Evolutionary conservation across 2,888 invertebrate species (phyloP).

Genomic region (Adelphocoris suturalis): DNA sequence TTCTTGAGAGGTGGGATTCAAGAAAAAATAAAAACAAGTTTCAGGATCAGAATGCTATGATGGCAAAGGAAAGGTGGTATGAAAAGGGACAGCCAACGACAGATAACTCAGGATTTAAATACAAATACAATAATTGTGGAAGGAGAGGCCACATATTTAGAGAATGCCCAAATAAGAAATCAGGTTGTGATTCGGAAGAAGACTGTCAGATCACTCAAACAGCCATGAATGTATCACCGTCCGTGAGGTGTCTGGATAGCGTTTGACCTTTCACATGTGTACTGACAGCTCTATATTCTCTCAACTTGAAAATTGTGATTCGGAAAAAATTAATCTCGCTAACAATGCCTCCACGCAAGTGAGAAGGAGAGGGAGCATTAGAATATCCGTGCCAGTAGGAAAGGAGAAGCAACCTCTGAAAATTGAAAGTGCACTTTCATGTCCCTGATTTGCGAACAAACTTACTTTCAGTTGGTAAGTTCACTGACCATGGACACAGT

Average conservation of each 20-base stretch:
- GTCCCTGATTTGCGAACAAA: constrained; percentile 44
- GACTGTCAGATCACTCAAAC: background rate
- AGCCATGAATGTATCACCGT: background rate
- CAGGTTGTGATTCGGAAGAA: background rate
- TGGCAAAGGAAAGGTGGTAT: background rate
- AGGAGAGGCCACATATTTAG: background rate
- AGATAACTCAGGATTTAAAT: no score
- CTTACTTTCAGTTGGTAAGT: constrained; percentile 54
- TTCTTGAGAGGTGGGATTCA: background rate
- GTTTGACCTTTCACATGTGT: constrained; percentile 42
- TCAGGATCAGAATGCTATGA: background rate
- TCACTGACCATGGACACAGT: constrained; percentile 32
- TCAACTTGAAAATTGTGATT: background rate
- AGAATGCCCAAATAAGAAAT: background rate
- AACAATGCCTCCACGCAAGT: background rate
- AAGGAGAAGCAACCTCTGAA: background rate
- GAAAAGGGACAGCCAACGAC: no score
- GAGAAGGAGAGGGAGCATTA: background rate
- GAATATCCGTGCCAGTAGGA: background rate
- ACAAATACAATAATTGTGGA: no score
- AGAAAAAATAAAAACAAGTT: background rate
- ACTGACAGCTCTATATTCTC: background rate
- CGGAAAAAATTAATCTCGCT: background rate
- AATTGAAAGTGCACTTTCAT: background rate
- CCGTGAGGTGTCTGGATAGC: constrained; percentile 42